Evolutionary conservation across 2,888 invertebrate species (phyloP).

Genomic region (Steinernema carpocapsae): DNA sequence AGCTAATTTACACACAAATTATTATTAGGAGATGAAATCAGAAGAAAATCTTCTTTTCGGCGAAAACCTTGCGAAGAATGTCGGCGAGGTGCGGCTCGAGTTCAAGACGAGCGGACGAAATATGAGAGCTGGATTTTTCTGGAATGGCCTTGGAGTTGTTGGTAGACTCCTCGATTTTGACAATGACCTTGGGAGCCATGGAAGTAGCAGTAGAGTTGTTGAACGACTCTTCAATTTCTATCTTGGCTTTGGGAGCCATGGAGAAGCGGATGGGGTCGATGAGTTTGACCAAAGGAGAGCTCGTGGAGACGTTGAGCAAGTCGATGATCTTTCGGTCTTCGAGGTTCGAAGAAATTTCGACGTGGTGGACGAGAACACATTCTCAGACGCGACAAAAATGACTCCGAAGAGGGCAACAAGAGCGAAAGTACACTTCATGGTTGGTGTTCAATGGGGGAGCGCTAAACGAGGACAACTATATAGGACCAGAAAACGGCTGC

Average conservation of each 20-base stretch:
- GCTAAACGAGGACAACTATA: constrained; percentile 14
- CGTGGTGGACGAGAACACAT: not conserved
- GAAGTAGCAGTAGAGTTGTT: too few species aligned
- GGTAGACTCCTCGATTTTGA: not conserved
- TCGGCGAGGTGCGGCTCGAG: constrained; percentile 3
- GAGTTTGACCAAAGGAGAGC: constrained; percentile 10
- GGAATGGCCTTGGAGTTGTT: not conserved
- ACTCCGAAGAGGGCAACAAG: not conserved
- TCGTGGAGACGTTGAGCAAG: not conserved
- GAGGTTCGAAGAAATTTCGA: not conserved
- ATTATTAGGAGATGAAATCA: not conserved
- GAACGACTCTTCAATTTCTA: too few species aligned
- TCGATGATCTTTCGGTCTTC: not conserved
- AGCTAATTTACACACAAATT: not conserved
- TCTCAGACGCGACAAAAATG: not conserved
- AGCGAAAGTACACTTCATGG: not conserved
- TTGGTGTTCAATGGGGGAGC: not conserved
- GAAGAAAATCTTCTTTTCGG: not conserved
- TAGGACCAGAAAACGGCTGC: not conserved
- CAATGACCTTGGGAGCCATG: not conserved
- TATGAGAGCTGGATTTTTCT: not conserved
- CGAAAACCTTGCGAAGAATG: constrained; percentile 17
- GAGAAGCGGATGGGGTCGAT: not conserved
- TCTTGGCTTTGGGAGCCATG: too few species aligned
- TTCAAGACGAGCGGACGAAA: not conserved